Evolutionary conservation across 2,797 vertebrate genomes (phyloP).

Genomic region (Tarsius wallacei): DNA sequence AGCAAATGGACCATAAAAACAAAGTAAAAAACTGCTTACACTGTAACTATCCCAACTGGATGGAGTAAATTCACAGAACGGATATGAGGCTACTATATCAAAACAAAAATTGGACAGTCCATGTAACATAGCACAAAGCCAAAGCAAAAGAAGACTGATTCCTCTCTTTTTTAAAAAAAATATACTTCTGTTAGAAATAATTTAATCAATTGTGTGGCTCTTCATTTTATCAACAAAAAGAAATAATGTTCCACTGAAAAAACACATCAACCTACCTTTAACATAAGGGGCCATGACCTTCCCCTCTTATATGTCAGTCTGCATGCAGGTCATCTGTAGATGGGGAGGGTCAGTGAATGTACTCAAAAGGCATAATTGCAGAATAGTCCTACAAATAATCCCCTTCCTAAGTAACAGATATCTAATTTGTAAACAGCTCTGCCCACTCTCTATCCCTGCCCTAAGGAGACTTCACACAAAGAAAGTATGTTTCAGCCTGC

Average conservation of each 20-base stretch:
- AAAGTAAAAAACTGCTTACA: not conserved
- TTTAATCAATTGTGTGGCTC: not conserved
- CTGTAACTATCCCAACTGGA: not conserved
- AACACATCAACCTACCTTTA: not conserved
- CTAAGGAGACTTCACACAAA: not conserved
- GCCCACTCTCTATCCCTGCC: fast-evolving
- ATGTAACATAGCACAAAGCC: not conserved
- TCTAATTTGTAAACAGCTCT: not conserved
- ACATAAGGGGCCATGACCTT: not conserved
- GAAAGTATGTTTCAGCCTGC: fast-evolving
- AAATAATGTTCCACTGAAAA: not conserved
- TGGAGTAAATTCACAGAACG: not conserved
- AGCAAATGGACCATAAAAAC: not conserved
- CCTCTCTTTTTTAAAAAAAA: not conserved
- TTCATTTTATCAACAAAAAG: not conserved
- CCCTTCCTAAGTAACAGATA: fast-evolving
- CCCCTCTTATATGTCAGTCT: not conserved
- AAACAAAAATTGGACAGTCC: not conserved
- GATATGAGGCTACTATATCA: not conserved
- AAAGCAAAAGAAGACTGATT: not conserved
- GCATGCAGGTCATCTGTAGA: not conserved
- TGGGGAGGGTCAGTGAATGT: not conserved
- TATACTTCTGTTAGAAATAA: not conserved
- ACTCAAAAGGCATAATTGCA: not conserved
- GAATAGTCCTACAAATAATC: too few species aligned